Conservation (phyloP, 2,888 invertebrate genomes). For the Machimus rusticus region DNA sequence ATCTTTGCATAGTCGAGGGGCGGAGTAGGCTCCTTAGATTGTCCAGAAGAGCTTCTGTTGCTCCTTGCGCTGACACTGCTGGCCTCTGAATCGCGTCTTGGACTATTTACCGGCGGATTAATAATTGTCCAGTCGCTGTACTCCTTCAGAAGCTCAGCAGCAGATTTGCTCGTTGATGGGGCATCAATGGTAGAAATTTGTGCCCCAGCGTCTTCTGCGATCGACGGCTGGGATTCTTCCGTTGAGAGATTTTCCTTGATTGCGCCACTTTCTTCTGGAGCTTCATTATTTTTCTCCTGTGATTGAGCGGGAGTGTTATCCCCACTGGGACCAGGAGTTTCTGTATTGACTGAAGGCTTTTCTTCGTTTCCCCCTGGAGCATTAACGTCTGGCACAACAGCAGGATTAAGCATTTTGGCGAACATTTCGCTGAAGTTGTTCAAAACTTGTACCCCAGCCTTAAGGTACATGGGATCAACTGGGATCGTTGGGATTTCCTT, state of each 20-base stretch:
- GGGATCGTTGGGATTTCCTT: neutral
- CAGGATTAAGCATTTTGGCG: slow-evolving; percentile 57
- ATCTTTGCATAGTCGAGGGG: slow-evolving; percentile 52
- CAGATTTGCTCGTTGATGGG: neutral
- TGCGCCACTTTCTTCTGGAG: neutral
- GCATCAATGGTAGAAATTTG: neutral
- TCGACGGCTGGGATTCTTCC: neutral
- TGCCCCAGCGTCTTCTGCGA: neutral
- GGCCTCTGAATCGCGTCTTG: slow-evolving; percentile 25
- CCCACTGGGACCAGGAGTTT: neutral
- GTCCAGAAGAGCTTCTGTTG: neutral
- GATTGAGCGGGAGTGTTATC: neutral
- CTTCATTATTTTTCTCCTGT: neutral
- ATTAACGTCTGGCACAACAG: neutral
- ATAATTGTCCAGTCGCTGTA: slow-evolving; percentile 56
- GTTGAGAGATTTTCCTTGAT: neutral
- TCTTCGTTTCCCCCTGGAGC: neutral
- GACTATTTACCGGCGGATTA: slow-evolving; percentile 28
- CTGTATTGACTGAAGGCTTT: neutral
- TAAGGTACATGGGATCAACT: slow-evolving; percentile 49
- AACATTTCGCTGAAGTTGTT: slow-evolving; percentile 62
- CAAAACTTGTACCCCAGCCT: slow-evolving; percentile 59
- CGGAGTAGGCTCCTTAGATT: neutral
- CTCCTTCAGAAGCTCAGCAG: neutral
- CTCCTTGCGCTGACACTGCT: neutral